A percentile compares a stretch with the other conserved stretches of the same genome.
These are phyloP conservation scores for Gambusia affinis DNA, from an alignment of 2,113 vertebrate genomes.

Conservation along the genomic window DNA sequence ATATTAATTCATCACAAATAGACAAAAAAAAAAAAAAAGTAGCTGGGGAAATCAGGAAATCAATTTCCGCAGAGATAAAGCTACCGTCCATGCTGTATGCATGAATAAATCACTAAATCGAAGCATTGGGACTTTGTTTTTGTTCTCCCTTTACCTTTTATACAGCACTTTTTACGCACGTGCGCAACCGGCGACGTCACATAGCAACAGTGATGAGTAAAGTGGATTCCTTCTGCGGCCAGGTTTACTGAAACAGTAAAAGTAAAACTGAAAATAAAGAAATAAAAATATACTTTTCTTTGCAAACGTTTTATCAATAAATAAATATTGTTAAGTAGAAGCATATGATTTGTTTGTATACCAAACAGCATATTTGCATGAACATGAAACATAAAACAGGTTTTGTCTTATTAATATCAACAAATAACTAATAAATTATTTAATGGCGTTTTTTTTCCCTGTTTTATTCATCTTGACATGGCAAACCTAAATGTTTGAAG, in stretches of 20 bases:
- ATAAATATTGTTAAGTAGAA: not conserved
- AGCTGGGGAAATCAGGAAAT: not conserved
- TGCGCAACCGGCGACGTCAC: conserved; percentile 50
- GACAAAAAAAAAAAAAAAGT: not conserved
- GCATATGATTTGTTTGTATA: not conserved
- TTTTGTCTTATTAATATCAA: not conserved
- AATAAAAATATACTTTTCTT: not conserved
- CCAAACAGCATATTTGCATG: not conserved
- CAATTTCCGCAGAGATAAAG: not conserved
- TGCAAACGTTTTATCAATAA: not conserved
- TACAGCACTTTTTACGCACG: not conserved
- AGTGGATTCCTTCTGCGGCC: not conserved
- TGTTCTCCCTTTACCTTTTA: conserved; percentile 27
- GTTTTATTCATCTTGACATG: not conserved
- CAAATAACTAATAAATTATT: not conserved
- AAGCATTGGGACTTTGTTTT: not conserved
- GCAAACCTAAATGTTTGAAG: not conserved
- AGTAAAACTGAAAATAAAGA: too few species aligned
- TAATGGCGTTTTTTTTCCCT: not conserved
- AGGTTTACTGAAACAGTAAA: too few species aligned
- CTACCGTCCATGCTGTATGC: not conserved
- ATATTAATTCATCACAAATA: conserved; percentile 37
- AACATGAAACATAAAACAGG: not conserved
- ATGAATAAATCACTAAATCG: conserved; percentile 7
- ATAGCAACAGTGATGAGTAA: not conserved